Evolutionary conservation across 2,113 vertebrate species (phyloP), one percentile per base, ranked within the genome.

Genomic region (Semnornis frantzii): DNA sequence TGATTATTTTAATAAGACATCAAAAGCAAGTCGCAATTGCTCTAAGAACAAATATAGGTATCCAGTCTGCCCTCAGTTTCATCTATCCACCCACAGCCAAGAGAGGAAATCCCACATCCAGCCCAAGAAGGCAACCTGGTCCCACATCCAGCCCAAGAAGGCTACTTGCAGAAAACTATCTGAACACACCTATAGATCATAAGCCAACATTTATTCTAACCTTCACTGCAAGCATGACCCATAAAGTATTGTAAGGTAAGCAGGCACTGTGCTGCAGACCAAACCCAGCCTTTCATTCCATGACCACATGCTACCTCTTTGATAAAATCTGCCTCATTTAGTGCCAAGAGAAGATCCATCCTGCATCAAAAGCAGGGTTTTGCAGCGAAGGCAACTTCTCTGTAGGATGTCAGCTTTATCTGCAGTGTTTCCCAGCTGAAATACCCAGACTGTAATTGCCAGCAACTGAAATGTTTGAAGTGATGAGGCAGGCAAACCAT

Each of bases 11-110:
- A n/a, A n/a, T n/a, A n/a, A n/a, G n/a, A n/a, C n/a, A n/a, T n/a
- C n/a, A n/a, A n/a, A n/a, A n/a, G n/a, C n/a, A 86, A 95, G 72
- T n/a, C 80, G 95, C 95, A 92, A 71, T 34, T 19, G 20, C 54
- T 89, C 72, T 68, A 84, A 85, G 75, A 89, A 91, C 73, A 85
- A 63, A 59, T 16, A 85, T 17, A 85, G 82, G 70, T 92, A 91
- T 46, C 77, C 94, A 90, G 70, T 34, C 34, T 83, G 25, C 85
- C 8, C 9, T 70, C 37, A 42, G 28, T 65, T 80, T 72, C 65
- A 84, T 8, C 24, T 54, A 18, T 11, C 9, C 23, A 73, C 11
- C 3, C 20, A 42, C 17, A 78, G 17, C 9, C 19, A 16, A 2
- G 3, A 74, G 17, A 34, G 70, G 37, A 55, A 70, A 58, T 1